These are phyloP conservation scores for Sinohyriopsis cumingii DNA, from an alignment of 2,888 invertebrate genomes.

Conservation along the genomic window DNA sequence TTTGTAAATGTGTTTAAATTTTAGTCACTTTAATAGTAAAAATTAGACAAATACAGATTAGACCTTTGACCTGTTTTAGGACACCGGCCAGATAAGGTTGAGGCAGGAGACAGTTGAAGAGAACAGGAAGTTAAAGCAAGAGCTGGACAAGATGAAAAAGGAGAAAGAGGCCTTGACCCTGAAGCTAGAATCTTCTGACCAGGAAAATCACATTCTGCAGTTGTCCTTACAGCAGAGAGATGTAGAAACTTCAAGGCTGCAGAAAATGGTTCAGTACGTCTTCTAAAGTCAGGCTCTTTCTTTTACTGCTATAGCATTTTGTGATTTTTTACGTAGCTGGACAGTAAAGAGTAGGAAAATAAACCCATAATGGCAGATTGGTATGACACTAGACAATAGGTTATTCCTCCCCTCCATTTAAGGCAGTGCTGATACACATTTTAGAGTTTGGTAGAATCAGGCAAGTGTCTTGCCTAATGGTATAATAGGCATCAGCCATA, in stretches of 20 bases:
- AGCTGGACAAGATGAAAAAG: constrained; percentile 44
- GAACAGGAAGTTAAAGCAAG: constrained; percentile 39
- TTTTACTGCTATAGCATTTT: background rate
- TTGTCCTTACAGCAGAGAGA: constrained; percentile 53
- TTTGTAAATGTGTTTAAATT: background rate
- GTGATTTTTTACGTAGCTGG: background rate
- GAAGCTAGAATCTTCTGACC: constrained; percentile 44
- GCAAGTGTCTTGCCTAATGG: too few relatives aligned
- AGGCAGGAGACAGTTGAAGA: constrained; percentile 47
- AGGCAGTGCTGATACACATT: too few relatives aligned
- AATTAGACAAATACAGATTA: background rate
- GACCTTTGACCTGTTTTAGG: constrained; percentile 33
- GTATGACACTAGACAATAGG: too few relatives aligned
- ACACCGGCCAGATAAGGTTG: constrained; percentile 44
- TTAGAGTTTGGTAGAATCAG: too few relatives aligned
- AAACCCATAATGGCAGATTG: too few relatives aligned
- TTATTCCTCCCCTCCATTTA: too few relatives aligned
- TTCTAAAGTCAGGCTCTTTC: background rate
- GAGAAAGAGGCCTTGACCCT: constrained; percentile 38
- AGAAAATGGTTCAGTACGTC: constrained; percentile 52
- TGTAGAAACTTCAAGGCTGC: constrained; percentile 48
- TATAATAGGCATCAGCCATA: too few relatives aligned
- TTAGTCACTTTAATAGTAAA: background rate
- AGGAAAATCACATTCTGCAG: constrained; percentile 55
- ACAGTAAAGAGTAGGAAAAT: too few relatives aligned